Percentiles rank a stretch among this genome's conserved stretches.
These are phyloP conservation scores for Buteo buteo DNA, from an alignment of 2,113 vertebrate genomes.

Conservation along the genomic window DNA sequence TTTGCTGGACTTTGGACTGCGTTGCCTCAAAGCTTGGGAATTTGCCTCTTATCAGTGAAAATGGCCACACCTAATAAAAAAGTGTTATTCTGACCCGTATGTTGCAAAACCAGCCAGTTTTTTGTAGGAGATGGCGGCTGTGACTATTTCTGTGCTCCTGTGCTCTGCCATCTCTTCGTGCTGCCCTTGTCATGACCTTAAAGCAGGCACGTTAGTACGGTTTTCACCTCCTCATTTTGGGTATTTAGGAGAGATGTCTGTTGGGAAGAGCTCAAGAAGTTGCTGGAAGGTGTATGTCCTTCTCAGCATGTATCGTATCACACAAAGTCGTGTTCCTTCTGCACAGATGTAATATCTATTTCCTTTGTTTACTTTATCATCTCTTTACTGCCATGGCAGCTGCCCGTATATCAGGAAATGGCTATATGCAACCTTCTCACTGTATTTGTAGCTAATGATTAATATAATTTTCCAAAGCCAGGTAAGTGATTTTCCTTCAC, in stretches of 20 bases:
- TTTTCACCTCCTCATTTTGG: neutral
- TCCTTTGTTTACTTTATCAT: neutral
- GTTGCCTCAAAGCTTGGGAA: neutral
- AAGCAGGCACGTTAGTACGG: neutral
- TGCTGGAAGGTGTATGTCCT: neutral
- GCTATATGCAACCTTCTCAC: neutral
- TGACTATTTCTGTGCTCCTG: neutral
- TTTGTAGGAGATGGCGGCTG: neutral
- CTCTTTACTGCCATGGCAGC: neutral
- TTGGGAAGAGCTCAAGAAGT: neutral
- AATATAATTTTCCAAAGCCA: neutral
- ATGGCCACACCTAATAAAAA: neutral
- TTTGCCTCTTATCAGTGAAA: neutral
- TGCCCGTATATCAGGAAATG: neutral
- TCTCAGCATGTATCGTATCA: neutral
- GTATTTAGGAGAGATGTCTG: neutral
- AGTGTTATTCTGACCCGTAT: neutral
- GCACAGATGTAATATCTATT: neutral
- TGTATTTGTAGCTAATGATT: neutral
- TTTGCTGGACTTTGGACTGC: neutral
- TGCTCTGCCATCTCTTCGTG: neutral
- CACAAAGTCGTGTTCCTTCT: neutral
- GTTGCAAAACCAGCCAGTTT: neutral
- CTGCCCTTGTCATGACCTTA: neutral
- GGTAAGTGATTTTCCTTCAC: neutral